Evolutionary conservation across 1,140 invertebrate genomes (phyloP).

Genomic region (Epicauta chinensis): DNA sequence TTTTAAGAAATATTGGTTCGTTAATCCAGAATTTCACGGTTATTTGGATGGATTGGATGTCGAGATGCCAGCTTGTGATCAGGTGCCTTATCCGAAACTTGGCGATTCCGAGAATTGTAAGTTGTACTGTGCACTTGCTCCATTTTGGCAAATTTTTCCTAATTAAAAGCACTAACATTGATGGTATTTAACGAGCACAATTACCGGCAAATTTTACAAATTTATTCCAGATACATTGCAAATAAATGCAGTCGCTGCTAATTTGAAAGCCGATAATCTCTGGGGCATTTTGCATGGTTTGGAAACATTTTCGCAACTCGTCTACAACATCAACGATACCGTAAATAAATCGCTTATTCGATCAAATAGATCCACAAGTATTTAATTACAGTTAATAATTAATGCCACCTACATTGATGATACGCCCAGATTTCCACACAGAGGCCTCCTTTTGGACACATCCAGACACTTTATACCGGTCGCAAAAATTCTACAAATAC

Average conservation of each 20-base stretch:
- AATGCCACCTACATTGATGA: constrained; percentile 57
- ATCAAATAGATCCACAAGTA: constrained; percentile 44
- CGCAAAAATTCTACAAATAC: constrained; percentile 53
- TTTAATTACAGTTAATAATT: constrained; percentile 43
- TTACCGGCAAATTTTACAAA: constrained; percentile 63
- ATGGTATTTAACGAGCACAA: constrained; percentile 48
- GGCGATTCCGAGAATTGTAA: too few species aligned
- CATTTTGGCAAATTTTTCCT: too few species aligned
- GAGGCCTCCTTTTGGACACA: constrained; percentile 78
- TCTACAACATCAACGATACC: constrained; percentile 46
- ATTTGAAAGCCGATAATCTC: constrained; percentile 45
- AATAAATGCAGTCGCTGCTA: constrained; percentile 29
- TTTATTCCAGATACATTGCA: constrained; percentile 42
- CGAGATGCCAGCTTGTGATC: constrained; percentile 35
- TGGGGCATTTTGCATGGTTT: constrained; percentile 75
- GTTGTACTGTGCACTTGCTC: too few species aligned
- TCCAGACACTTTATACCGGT: constrained; percentile 73
- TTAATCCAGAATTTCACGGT: constrained; percentile 35
- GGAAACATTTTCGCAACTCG: constrained; percentile 71
- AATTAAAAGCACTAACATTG: constrained; percentile 34
- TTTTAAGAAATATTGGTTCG: constrained; percentile 30
- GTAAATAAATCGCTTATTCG: too few species aligned
- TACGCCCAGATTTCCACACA: constrained; percentile 64
- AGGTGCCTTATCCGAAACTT: too few species aligned
- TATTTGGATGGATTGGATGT: constrained; percentile 45